A percentile compares a stretch with the other conserved stretches of the same genome.
Conservation (phyloP, 2,113 vertebrate genomes). For the Illadopsis cleaveri region DNA sequence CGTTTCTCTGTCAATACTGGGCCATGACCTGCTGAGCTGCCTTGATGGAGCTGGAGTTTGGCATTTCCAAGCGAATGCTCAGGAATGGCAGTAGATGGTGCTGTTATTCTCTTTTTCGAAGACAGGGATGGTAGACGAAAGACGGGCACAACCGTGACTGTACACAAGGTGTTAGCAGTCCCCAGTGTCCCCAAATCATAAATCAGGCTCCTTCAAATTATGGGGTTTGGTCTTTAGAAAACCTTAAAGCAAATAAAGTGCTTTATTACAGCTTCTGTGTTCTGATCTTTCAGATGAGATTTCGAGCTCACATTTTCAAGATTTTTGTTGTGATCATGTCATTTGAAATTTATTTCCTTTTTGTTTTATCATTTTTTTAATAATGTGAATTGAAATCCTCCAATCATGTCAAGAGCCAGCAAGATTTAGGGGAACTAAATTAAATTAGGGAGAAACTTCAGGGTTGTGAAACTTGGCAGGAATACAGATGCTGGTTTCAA, state of each 20-base stretch:
- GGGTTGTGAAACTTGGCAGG: conserved; percentile 16
- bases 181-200: neutral
- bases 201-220: neutral
- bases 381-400: neutral
- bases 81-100: conserved; percentile 61
- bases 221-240: neutral
- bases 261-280: neutral
- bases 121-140: neutral
- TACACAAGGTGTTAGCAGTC: neutral
- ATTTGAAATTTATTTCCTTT: neutral
- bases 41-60: neutral
- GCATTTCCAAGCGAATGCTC: neutral
- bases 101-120: conserved; percentile 58
- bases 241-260: neutral
- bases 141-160: too few relatives aligned
- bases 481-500: neutral
- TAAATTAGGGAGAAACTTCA: neutral
- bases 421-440: conserved; percentile 11
- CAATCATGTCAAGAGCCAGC: neutral
- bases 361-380: neutral
- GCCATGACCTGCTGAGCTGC: neutral
- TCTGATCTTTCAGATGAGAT: neutral
- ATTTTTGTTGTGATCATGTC: fast-evolving
- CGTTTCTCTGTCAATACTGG: neutral
- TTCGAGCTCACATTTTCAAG: neutral